Evolutionary conservation across 2,113 vertebrate species (phyloP), one percentile per base, ranked within the genome.

Genomic region (Gnathonemus longibarbis): DNA sequence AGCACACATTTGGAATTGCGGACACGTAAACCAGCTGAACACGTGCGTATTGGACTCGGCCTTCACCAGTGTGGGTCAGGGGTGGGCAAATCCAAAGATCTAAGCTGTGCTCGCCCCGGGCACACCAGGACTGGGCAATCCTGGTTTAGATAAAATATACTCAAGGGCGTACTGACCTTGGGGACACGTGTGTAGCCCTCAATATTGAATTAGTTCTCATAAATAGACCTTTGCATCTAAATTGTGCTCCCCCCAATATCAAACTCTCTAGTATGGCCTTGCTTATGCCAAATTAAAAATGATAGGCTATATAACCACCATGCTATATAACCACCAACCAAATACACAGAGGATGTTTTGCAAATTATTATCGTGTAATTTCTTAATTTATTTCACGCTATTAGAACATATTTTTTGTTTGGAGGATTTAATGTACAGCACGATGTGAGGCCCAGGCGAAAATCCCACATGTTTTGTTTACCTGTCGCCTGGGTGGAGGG

Each of bases 381-480:
- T 77, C 31, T 77, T 42, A 39, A 2, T 42, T 19, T 77, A 77
- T 35, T 77, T 77, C 31, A 77, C 5, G 35, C 15, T 19, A 39
- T 80, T 80, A 80, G 5, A 80, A 8, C 5, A 6, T 17, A 42
- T 80, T 42, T 19, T 80, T 42, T 0, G 15, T 39, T 19, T 35
- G 35, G 5, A 80, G 31, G n/a, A 42, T 39, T 17, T 42, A 42
- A 39, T 13, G 1, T 39, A 1, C 50, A 17, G 31, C 10, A 2
- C 49, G 31, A 13, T 17, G 21, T 3, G 85, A 39, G 31, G 27
- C 50, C 10, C 11, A 48, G n/a, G 35, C n/a, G 21, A 19, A 39
- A 87, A 52, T 19, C 48, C 89, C 31, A 27, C 45, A 21, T n/a
- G n/a, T 50, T 90, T 85, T 88, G 62, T 90, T 90, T 88, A 88